Percentiles rank a stretch among this genome's conserved stretches.
These are phyloP conservation scores for Cetoscarus ocellatus DNA, from an alignment of 2,797 vertebrate species.

Conservation along the genomic window DNA sequence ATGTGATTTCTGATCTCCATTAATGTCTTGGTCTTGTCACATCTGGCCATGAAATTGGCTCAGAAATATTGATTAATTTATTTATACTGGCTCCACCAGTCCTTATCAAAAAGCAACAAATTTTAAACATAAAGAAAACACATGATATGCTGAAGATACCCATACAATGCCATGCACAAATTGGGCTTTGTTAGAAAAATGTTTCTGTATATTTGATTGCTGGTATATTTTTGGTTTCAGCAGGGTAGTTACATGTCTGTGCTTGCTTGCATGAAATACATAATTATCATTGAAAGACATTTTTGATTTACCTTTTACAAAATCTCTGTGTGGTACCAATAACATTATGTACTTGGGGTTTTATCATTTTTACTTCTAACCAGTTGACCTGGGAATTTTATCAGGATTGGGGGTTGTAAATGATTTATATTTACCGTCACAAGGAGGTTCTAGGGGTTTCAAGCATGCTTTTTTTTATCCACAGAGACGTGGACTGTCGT, in stretches of 20 bases:
- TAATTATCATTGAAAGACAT: background rate
- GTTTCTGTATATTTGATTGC: too few species aligned
- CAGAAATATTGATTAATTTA: background rate
- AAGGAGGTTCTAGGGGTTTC: background rate
- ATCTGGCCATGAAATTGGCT: too few species aligned
- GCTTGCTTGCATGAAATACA: background rate
- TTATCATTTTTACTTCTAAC: background rate
- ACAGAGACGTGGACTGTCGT: slow-evolving; percentile 92
- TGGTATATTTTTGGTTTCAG: background rate
- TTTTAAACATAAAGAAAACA: too few species aligned
- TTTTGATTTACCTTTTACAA: background rate
- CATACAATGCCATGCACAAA: too few species aligned
- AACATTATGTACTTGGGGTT: background rate
- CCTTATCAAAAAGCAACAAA: too few species aligned
- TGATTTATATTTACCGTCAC: background rate
- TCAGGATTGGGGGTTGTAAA: background rate
- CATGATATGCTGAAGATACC: too few species aligned
- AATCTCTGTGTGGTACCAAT: background rate
- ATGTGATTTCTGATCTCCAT: too few species aligned
- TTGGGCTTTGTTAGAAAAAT: too few species aligned
- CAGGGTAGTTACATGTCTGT: too few species aligned
- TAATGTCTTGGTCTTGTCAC: too few species aligned
- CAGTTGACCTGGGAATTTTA: background rate
- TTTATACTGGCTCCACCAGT: too few species aligned
- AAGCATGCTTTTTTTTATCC: slow-evolving; percentile 17